A percentile compares a stretch with the other conserved stretches of the same genome.
These are phyloP conservation scores for Zapus hudsonius DNA, from an alignment of 2,113 vertebrate species.

Conservation along the genomic window DNA sequence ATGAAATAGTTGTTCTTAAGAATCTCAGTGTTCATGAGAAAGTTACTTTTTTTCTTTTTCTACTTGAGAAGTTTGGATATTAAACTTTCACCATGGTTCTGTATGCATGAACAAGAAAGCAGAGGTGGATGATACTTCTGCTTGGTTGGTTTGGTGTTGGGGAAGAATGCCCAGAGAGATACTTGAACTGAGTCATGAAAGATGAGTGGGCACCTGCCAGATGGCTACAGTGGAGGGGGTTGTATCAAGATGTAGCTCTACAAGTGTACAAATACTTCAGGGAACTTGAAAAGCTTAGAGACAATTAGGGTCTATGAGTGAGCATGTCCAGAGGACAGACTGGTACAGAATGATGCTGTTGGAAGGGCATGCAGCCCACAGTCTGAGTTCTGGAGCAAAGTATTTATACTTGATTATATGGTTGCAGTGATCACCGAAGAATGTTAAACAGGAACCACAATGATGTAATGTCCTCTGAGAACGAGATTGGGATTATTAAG, in stretches of 20 bases:
- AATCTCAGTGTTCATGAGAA: background rate
- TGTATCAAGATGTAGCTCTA: constrained; percentile 38
- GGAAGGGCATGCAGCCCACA: background rate
- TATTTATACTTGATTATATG: background rate
- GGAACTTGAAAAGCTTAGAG: constrained; percentile 25
- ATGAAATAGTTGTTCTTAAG: background rate
- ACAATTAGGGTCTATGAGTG: background rate
- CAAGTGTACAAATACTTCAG: background rate
- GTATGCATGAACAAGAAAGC: background rate
- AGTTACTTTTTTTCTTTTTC: too few relatives aligned
- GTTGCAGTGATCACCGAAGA: background rate
- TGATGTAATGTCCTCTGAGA: background rate
- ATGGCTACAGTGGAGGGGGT: constrained; percentile 54
- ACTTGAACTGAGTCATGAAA: constrained; percentile 63
- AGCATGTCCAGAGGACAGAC: background rate
- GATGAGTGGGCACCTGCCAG: constrained; percentile 72
- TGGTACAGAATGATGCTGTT: background rate
- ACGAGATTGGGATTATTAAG: background rate
- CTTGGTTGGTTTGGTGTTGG: background rate
- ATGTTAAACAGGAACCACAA: background rate
- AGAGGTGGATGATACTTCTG: constrained; percentile 36
- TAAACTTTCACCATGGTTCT: background rate
- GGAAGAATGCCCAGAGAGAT: constrained; percentile 33
- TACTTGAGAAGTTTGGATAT: background rate
- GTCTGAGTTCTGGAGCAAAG: background rate